Conservation (phyloP, 2,888 invertebrate species). For the Heliconius charithonia region DNA sequence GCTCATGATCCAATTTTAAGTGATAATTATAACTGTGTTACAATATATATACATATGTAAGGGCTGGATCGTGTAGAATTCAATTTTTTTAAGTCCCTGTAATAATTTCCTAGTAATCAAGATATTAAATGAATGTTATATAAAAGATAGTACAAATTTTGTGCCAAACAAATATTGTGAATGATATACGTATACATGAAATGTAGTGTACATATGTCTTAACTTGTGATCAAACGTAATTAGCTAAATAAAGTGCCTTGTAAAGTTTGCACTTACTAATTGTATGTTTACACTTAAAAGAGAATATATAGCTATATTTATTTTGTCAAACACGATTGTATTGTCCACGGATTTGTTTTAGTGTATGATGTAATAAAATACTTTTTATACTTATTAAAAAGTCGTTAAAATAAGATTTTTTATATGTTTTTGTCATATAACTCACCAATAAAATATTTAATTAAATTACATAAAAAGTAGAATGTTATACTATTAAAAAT, state of each 20-base stretch:
- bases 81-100: neutral
- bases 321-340: slow-evolving; percentile 8
- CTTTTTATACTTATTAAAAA: slow-evolving; percentile 14
- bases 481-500: too few species aligned
- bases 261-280: slow-evolving; percentile 3
- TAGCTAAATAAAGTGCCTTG: slow-evolving; percentile 49
- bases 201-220: neutral
- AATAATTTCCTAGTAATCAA: neutral
- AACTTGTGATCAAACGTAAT: slow-evolving; percentile 35
- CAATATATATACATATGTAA: neutral
- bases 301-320: neutral
- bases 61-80: neutral
- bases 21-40: neutral
- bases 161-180: slow-evolving; percentile 26
- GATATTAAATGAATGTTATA: neutral
- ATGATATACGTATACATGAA: slow-evolving; percentile 12
- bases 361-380: neutral
- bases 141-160: slow-evolving; percentile 14
- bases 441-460: neutral
- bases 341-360: slow-evolving; percentile 8
- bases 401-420: neutral
- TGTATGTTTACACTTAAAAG: neutral
- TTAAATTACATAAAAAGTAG: neutral
- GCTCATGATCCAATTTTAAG: neutral
- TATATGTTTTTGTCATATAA: neutral